These are phyloP conservation scores for Trachelus troglodyta DNA, from an alignment of 2,888 invertebrate genomes.

Conservation along the genomic window DNA sequence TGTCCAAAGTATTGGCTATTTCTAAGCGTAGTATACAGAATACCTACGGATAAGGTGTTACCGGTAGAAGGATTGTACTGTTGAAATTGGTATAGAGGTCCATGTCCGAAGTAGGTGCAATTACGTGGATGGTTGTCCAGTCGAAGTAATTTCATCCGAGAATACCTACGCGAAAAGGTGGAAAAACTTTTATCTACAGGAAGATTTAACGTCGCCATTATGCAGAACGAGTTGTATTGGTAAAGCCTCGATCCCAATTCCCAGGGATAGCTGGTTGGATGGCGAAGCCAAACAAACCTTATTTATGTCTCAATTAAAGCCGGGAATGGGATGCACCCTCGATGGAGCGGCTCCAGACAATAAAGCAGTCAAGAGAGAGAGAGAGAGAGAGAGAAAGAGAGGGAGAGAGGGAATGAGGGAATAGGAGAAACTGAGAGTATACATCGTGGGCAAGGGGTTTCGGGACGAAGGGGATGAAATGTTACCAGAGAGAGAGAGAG, in stretches of 20 bases:
- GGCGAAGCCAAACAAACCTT: slow-evolving; percentile 67
- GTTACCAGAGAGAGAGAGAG: not conserved
- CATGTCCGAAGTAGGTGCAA: not conserved
- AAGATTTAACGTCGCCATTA: slow-evolving; percentile 63
- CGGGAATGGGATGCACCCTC: slow-evolving; percentile 66
- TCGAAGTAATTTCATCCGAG: not conserved
- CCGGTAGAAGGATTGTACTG: not conserved
- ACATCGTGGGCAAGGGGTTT: slow-evolving; percentile 22
- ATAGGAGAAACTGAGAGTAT: slow-evolving; percentile 13
- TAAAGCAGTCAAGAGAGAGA: slow-evolving; percentile 60
- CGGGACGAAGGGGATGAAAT: slow-evolving; percentile 15
- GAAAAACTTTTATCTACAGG: slow-evolving; percentile 33
- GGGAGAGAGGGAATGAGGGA: slow-evolving; percentile 19
- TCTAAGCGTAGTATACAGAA: not conserved
- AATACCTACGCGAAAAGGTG: slow-evolving; percentile 1
- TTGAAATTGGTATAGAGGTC: not conserved
- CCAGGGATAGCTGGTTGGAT: slow-evolving; percentile 60
- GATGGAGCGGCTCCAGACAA: slow-evolving; percentile 66
- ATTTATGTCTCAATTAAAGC: slow-evolving; percentile 67
- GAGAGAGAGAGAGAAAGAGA: slow-evolving; percentile 27
- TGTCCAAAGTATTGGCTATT: not conserved
- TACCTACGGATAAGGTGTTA: not conserved
- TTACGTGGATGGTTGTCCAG: not conserved
- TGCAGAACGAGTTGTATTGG: slow-evolving; percentile 64
- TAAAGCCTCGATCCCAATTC: slow-evolving; percentile 64